phyloP scores from a whole-genome alignment of 2,888 invertebrate genomes.

The Oegoconia quadripuncta region DNA sequence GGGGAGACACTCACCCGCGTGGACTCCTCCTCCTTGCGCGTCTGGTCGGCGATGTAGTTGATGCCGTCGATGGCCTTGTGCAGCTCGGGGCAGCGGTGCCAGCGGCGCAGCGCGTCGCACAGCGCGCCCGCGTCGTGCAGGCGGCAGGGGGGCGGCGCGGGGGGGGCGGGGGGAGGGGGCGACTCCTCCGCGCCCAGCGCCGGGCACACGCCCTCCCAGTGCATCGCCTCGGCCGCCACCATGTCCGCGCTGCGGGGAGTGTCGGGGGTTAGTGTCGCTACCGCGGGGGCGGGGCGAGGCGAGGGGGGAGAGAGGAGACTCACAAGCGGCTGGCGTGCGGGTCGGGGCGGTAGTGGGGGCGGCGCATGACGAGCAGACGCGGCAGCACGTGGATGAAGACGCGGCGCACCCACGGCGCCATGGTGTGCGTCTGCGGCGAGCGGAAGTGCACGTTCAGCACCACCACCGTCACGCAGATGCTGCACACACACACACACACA shows the following conservation, averaged over 20 bases:
- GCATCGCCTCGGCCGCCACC: slow-evolving; percentile 30
- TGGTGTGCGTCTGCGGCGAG: slow-evolving; percentile 97
- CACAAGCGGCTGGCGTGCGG: slow-evolving; percentile 78
- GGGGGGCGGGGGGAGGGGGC: slow-evolving; percentile 50
- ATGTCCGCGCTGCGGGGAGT: slow-evolving; percentile 42
- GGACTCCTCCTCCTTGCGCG: slow-evolving; percentile 93
- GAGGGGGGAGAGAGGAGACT: slow-evolving; percentile 24
- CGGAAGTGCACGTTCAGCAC: slow-evolving; percentile 99
- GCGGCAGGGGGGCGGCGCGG: slow-evolving; percentile 81
- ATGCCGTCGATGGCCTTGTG: slow-evolving; percentile 96
- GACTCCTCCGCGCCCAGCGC: slow-evolving; percentile 31
- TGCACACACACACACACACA: slow-evolving; percentile 41
- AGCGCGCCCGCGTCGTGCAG: slow-evolving; percentile 71
- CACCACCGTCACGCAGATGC: slow-evolving; percentile 96
- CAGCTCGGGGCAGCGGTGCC: slow-evolving; percentile 95
- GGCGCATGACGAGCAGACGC: slow-evolving; percentile 93
- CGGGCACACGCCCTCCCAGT: slow-evolving; percentile 27
- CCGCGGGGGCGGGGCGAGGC: background rate
- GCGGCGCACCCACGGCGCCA: slow-evolving; percentile 97
- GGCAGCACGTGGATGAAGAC: slow-evolving; percentile 98
- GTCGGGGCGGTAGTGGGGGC: slow-evolving; percentile 84
- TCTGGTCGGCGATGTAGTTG: slow-evolving; percentile 95
- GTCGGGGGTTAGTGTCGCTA: background rate
- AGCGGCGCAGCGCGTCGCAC: slow-evolving; percentile 83
- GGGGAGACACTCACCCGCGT: slow-evolving; percentile 83